A percentile compares a stretch with the other conserved stretches of the same genome.
phyloP scores from a whole-genome alignment of 2,797 vertebrate species.

The Aulostomus chinensis region DNA sequence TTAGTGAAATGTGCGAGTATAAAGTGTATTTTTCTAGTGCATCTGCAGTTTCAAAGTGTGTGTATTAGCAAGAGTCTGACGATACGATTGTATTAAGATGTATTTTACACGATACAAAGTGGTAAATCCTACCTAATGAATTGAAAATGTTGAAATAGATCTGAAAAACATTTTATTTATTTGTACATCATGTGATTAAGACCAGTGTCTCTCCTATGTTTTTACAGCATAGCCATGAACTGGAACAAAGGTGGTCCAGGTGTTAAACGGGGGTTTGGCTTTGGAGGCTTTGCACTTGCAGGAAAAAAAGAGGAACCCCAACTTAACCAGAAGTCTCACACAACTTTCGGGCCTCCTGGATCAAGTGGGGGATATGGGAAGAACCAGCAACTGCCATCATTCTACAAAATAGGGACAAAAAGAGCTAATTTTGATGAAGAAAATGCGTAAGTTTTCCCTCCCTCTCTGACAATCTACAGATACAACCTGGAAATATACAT shows the following conservation, averaged over 20 bases:
- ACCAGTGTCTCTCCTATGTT: neutral
- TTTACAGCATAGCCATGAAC: conserved; percentile 84
- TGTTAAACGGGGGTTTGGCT: conserved; percentile 96
- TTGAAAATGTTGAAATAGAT: too few species aligned
- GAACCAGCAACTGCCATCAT: conserved; percentile 92
- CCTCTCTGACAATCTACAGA: neutral
- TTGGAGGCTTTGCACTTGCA: conserved; percentile 93
- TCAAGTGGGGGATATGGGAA: conserved; percentile 86
- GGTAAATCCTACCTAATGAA: too few species aligned
- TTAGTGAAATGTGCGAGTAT: too few species aligned
- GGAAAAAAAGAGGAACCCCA: conserved; percentile 92
- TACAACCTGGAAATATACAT: neutral
- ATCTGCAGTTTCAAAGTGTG: too few species aligned
- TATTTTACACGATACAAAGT: too few species aligned
- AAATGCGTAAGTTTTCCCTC: conserved; percentile 88
- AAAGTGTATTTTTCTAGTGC: too few species aligned
- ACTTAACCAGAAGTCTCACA: conserved; percentile 83
- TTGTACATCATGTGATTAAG: too few species aligned
- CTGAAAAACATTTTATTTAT: too few species aligned
- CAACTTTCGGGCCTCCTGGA: conserved; percentile 83
- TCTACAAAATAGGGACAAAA: conserved; percentile 98
- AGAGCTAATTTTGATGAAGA: conserved; percentile 97
- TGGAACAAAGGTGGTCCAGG: conserved; percentile 97
- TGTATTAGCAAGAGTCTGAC: too few species aligned
- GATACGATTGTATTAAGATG: too few species aligned